These are phyloP conservation scores for Drosophila malerkotliana DNA, from an alignment of 1,140 invertebrate genomes.

Conservation along the genomic window DNA sequence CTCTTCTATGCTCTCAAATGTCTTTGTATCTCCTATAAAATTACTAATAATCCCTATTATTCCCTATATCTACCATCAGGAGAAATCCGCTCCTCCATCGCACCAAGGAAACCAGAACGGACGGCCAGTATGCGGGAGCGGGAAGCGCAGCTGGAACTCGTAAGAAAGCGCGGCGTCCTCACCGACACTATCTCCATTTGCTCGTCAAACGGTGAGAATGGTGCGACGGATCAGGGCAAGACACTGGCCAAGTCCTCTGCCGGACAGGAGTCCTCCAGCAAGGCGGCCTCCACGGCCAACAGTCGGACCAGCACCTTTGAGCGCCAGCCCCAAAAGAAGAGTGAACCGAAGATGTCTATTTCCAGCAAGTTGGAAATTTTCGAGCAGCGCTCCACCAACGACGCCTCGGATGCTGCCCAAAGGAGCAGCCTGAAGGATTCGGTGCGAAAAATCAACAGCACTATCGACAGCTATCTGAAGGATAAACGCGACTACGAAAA, in stretches of 20 bases:
- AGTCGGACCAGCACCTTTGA: conserved; percentile 78
- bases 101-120: conserved; percentile 91
- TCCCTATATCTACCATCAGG: conserved; percentile 60
- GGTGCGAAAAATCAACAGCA: conserved; percentile 83
- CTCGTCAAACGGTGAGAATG: conserved; percentile 84
- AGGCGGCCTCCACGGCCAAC: conserved; percentile 21
- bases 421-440: conserved; percentile 81
- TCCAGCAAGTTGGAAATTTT: conserved; percentile 82
- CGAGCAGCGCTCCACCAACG: conserved; percentile 52
- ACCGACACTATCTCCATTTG: conserved; percentile 84
- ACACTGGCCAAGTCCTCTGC: conserved; percentile 5
- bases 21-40: too few species aligned
- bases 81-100: conserved; percentile 90
- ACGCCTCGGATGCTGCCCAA: conserved; percentile 52
- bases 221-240: conserved; percentile 63
- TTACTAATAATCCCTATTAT: not conserved
- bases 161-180: conserved; percentile 84
- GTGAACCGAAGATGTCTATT: conserved; percentile 71
- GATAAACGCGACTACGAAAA: conserved; percentile 83
- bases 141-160: conserved; percentile 87
- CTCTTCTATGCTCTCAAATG: too few species aligned
- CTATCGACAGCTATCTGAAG: conserved; percentile 83
- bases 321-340: conserved; percentile 61
- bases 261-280: conserved; percentile 36
- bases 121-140: conserved; percentile 92